These are phyloP conservation scores for Rhimphoctona megacephalus DNA, from an alignment of 2,888 invertebrate species.

Conservation along the genomic window DNA sequence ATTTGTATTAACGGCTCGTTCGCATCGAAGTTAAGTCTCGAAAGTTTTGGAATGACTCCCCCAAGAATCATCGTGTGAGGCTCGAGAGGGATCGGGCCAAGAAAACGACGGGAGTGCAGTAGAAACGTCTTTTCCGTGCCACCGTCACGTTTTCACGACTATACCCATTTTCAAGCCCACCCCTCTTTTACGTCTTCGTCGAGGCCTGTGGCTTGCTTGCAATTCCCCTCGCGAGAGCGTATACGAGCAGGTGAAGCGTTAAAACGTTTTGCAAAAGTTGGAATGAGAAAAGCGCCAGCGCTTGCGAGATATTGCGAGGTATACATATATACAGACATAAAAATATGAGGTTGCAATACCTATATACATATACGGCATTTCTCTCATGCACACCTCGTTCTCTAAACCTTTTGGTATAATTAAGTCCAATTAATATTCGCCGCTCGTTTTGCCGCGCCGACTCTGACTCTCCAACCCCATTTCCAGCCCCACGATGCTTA, in stretches of 20 bases:
- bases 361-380: slow-evolving; percentile 19
- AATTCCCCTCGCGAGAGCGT: slow-evolving; percentile 29
- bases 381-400: slow-evolving; percentile 51
- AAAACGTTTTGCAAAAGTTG: slow-evolving; percentile 65
- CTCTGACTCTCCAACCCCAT: slow-evolving; percentile 48
- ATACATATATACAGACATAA: slow-evolving; percentile 32
- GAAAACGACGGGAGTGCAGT: slow-evolving; percentile 14
- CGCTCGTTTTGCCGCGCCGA: slow-evolving; percentile 72
- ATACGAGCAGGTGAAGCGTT: slow-evolving; percentile 66
- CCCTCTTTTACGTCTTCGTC: slow-evolving; percentile 16
- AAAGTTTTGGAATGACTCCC: slow-evolving; percentile 53
- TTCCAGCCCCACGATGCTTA: slow-evolving; percentile 32
- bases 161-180: slow-evolving; percentile 23
- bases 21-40: background rate
- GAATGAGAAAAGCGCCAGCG: slow-evolving; percentile 61
- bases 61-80: slow-evolving; percentile 43
- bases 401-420: slow-evolving; percentile 75
- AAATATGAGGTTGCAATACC: slow-evolving; percentile 3
- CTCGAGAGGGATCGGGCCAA: slow-evolving; percentile 7
- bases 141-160: slow-evolving; percentile 64
- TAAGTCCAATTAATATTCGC: slow-evolving; percentile 83
- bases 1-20: slow-evolving; percentile 25
- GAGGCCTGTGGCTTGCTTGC: slow-evolving; percentile 42
- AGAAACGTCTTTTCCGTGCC: slow-evolving; percentile 53
- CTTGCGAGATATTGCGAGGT: slow-evolving; percentile 27